Evolutionary conservation across 2,888 invertebrate genomes (phyloP), one percentile per base, ranked within the genome.

Genomic region (Conistra vaccinii): DNA sequence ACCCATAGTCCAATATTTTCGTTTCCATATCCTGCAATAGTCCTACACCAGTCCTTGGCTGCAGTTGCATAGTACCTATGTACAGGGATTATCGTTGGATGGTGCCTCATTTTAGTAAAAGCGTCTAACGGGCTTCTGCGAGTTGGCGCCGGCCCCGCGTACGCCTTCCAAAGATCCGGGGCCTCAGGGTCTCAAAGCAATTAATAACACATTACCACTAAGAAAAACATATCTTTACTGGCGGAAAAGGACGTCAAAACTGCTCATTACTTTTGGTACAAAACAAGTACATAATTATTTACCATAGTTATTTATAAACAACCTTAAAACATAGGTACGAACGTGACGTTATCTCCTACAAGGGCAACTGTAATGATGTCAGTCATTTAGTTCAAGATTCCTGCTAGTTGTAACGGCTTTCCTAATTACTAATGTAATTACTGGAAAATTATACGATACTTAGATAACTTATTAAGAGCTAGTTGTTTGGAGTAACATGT

Each of bases 381-480:
- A 69, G 78, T 62, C 55, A 83, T 76, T 85, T 67, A 83, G 85
- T 77, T 86, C 85, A 88, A 85, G 86, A 79, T 72, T 71, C 63
- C 75, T 63, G 65, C 23, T 23, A 20, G 58, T 39, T 23, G n/a
- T 55, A 68, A 71, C 45, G 35, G 53, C 74, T 72, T 66, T 67
- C 51, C 66, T 76, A 76, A 82, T 69, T 61, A 84, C n/a, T 23
- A 32, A 23, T 48, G 57, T 72, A 26, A 67, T 80, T 69, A 80
- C n/a, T 51, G 63, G 60, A 67, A 67, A 69, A 76, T 62, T 84
- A 76, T 69, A 69, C 62, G 0, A 14, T 32, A n/a, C n/a, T n/a
- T n/a, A 5, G n/a, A 58, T 71, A 70, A 62, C 32, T 48, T 55
- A 79, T 74, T 81, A 68, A 68, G 29, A 45, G 45, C 35, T 4